These are phyloP conservation scores for Mythimna albipuncta DNA, from an alignment of 2,888 invertebrate genomes.

Conservation along the genomic window DNA sequence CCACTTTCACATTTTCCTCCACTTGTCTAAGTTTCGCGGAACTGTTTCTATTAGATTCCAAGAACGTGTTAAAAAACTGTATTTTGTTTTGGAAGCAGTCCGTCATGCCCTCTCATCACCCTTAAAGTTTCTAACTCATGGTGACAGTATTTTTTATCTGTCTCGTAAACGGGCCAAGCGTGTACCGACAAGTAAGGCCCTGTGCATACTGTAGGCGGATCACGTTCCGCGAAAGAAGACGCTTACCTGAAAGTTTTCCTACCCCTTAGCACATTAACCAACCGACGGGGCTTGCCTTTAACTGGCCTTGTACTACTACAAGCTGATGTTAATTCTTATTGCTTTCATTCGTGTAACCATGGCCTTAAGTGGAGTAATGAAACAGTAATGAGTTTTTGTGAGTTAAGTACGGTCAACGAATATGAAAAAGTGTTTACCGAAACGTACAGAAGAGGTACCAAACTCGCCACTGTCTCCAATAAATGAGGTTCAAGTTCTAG, in stretches of 20 bases:
- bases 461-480: background rate
- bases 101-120: constrained; percentile 63
- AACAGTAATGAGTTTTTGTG: constrained; percentile 9
- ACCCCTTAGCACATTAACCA: constrained; percentile 89
- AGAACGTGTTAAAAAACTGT: constrained; percentile 59
- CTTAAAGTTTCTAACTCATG: constrained; percentile 67
- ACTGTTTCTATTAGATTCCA: constrained; percentile 55
- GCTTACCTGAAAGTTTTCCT: constrained; percentile 89
- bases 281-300: constrained; percentile 75
- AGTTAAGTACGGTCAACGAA: background rate
- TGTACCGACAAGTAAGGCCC: constrained; percentile 63
- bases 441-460: background rate
- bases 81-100: constrained; percentile 62
- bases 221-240: constrained; percentile 87
- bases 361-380: constrained; percentile 35
- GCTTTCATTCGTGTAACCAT: constrained; percentile 66
- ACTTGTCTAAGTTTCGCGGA: constrained; percentile 53
- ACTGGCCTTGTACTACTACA: constrained; percentile 72
- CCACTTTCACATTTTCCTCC: constrained; percentile 38
- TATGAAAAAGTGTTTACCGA: background rate
- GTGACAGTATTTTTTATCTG: constrained; percentile 66
- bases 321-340: constrained; percentile 70
- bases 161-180: constrained; percentile 62
- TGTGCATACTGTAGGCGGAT: constrained; percentile 79
- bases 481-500: background rate